phyloP scores from a whole-genome alignment of 1,140 invertebrate species.

The Myzus persicae region DNA sequence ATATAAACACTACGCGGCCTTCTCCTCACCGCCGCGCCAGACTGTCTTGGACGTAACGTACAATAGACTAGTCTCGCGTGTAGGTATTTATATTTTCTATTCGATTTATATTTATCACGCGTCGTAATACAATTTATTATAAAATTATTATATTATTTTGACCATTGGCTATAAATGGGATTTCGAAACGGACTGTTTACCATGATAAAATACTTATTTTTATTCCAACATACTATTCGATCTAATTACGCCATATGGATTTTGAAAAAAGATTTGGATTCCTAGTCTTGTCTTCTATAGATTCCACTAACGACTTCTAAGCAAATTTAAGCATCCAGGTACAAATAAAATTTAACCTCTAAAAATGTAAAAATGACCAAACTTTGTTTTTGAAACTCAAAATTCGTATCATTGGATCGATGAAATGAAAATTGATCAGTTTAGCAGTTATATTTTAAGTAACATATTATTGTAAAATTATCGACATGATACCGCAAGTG shows the following conservation, averaged over 20 bases:
- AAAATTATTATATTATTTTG: not conserved
- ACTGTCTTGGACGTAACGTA: not conserved
- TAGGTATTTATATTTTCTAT: not conserved
- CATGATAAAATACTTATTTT: not conserved
- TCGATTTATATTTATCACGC: not conserved
- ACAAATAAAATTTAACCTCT: not conserved
- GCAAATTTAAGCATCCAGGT: not conserved
- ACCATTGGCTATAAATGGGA: not conserved
- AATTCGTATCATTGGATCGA: not conserved
- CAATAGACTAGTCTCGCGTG: not conserved
- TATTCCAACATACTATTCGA: not conserved
- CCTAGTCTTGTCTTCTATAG: not conserved
- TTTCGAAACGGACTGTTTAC: too few species aligned
- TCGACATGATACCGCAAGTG: fast-evolving
- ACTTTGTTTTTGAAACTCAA: not conserved
- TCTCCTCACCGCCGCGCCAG: not conserved
- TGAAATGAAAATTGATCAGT: not conserved
- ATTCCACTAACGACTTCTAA: not conserved
- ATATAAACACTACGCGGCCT: not conserved
- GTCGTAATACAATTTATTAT: not conserved
- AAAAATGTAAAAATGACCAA: not conserved
- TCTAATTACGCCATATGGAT: not conserved
- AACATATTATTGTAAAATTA: not conserved
- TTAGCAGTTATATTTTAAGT: not conserved
- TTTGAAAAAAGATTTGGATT: not conserved